Evolutionary conservation across 1,140 invertebrate genomes (phyloP).

Genomic region (Carcinoscorpius rotundicauda): DNA sequence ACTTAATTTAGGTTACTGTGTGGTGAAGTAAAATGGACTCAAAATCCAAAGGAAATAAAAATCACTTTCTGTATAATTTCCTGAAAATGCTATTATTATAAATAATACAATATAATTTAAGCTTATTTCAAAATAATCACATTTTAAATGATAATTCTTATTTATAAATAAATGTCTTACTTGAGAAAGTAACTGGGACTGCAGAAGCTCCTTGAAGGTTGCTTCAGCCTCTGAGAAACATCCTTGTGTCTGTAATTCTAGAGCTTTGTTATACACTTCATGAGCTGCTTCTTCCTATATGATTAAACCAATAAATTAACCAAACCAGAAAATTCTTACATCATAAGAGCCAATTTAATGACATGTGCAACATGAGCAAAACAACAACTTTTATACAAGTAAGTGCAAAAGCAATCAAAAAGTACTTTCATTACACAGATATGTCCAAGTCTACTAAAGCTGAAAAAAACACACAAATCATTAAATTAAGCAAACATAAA

Average conservation of each 20-base stretch:
- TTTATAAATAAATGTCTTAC: constrained; percentile 20
- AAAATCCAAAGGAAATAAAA: too few relatives aligned
- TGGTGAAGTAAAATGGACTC: too few relatives aligned
- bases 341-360: constrained; percentile 3
- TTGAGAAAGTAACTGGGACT: constrained; percentile 47
- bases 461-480: not conserved
- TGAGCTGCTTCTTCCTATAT: constrained; percentile 53
- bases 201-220: constrained; percentile 47
- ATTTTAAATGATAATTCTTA: constrained; percentile 5
- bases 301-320: constrained; percentile 21
- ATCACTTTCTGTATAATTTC: constrained; percentile 24
- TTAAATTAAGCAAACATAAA: too few relatives aligned
- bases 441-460: constrained; percentile 1
- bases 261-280: constrained; percentile 51
- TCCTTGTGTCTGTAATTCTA: constrained; percentile 46
- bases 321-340: not conserved
- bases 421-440: constrained; percentile 4
- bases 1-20: too few relatives aligned
- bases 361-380: not conserved
- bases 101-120: constrained; percentile 8
- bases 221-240: constrained; percentile 44
- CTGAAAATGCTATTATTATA: constrained; percentile 25
- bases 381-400: too few relatives aligned
- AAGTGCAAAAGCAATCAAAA: not conserved
- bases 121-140: constrained; percentile 9